Evolutionary conservation across 2,113 vertebrate species (phyloP).

Genomic region (Mixornis gularis): DNA sequence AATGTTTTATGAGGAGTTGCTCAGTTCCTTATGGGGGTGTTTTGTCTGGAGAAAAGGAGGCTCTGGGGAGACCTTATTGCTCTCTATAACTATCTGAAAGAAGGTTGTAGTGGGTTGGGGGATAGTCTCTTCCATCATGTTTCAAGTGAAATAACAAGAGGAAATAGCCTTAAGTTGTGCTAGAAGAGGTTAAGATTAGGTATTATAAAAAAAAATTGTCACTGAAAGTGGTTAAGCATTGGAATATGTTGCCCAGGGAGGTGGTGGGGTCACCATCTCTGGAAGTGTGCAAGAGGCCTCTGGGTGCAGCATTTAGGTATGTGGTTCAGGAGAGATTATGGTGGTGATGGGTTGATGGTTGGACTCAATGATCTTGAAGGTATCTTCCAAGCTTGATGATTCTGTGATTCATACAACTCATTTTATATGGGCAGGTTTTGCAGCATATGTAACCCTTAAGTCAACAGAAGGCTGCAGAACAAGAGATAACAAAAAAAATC

Average conservation of each 20-base stretch:
- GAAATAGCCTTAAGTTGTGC: background rate
- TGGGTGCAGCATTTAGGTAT: background rate
- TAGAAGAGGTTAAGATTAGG: background rate
- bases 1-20: background rate
- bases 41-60: background rate
- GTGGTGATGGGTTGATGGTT: background rate
- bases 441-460: background rate
- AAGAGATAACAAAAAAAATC: background rate
- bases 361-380: background rate
- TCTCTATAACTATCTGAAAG: background rate
- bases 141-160: background rate
- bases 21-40: background rate
- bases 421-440: background rate
- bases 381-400: background rate
- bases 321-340: background rate
- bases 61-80: background rate
- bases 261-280: background rate
- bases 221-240: background rate
- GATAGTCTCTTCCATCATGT: background rate
- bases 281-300: background rate
- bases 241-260: background rate
- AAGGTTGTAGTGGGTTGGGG: background rate
- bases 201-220: background rate
- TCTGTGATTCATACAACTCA: background rate
- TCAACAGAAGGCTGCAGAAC: background rate